phyloP scores from a whole-genome alignment of 2,113 vertebrate genomes.

The Tiliqua scincoides region DNA sequence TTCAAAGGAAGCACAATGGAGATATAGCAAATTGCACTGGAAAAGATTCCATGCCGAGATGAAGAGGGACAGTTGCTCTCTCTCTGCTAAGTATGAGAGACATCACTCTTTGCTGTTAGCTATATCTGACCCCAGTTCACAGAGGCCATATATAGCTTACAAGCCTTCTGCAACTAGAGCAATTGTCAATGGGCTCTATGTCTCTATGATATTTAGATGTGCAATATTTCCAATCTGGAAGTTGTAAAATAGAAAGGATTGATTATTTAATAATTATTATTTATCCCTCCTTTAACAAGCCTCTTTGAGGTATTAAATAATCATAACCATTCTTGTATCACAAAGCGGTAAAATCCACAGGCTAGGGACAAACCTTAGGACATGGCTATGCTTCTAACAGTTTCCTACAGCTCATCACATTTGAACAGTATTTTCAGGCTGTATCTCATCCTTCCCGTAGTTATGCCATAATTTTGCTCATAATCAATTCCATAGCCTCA shows the following conservation, averaged over 20 bases:
- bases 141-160: no score
- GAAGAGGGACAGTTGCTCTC: no score
- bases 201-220: not conserved
- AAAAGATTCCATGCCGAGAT: no score
- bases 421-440: not conserved
- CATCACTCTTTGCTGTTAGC: no score
- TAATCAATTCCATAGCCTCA: not conserved
- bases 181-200: not conserved
- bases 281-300: not conserved
- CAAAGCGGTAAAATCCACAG: not conserved
- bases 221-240: not conserved
- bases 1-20: no score
- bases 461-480: not conserved
- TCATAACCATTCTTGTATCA: not conserved
- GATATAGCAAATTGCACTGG: no score
- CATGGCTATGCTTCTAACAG: not conserved
- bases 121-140: no score
- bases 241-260: not conserved
- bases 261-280: not conserved
- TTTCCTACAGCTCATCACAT: not conserved
- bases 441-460: no score
- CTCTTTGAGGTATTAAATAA: not conserved
- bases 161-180: no score
- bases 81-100: no score
- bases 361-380: no score